Evolutionary conservation across 2,113 vertebrate genomes (phyloP).

Genomic region (Microtus pennsylvanicus): DNA sequence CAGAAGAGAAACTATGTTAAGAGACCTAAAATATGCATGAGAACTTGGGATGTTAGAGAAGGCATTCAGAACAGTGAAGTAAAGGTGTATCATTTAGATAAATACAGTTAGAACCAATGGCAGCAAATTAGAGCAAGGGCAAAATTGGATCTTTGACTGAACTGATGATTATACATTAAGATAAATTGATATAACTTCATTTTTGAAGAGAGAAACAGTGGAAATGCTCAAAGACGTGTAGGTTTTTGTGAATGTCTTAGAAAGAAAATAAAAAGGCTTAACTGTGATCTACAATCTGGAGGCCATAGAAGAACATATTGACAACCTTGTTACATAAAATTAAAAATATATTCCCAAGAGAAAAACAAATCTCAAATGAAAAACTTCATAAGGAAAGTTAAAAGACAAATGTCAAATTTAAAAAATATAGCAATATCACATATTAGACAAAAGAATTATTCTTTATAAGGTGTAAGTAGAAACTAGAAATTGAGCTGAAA

Average conservation of each 20-base stretch:
- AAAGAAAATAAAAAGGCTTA: neutral
- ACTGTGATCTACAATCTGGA: neutral
- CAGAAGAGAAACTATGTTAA: slow-evolving; percentile 15
- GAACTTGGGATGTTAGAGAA: neutral
- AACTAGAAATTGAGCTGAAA: slow-evolving; percentile 35
- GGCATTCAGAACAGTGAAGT: neutral
- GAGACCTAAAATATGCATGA: neutral
- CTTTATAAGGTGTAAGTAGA: slow-evolving; percentile 15
- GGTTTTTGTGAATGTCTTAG: neutral
- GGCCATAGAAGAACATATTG: neutral
- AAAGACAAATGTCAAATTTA: slow-evolving; percentile 5
- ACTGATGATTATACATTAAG: neutral
- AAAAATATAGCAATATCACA: neutral
- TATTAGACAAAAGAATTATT: neutral
- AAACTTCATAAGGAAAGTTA: neutral
- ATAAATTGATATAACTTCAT: neutral
- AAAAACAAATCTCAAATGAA: neutral
- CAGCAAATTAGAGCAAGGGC: neutral
- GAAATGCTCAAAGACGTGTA: neutral
- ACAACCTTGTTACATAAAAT: neutral
- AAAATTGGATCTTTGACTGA: neutral
- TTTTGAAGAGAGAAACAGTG: neutral
- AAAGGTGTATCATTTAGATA: slow-evolving; percentile 17
- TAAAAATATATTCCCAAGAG: slow-evolving; percentile 17
- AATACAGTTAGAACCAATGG: neutral